Conservation (phyloP, 2,797 vertebrate species). For the Lacerta agilis region DNA sequence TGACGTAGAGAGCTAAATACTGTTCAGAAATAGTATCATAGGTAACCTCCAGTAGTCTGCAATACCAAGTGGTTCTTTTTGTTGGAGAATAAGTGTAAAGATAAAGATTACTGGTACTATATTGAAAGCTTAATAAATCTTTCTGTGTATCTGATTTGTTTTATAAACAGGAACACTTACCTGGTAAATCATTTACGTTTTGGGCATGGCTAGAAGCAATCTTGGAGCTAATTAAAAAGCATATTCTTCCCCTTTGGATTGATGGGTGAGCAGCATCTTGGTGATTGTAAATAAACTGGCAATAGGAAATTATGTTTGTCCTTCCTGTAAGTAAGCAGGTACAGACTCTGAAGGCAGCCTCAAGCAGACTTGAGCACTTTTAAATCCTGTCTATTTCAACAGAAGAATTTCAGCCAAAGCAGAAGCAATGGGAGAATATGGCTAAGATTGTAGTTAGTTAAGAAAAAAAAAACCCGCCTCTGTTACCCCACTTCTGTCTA, state of each 20-base stretch:
- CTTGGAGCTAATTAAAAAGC: constrained; percentile 96
- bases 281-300: background rate
- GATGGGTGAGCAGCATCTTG: constrained; percentile 85
- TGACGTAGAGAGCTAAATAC: background rate
- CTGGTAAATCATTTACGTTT: constrained; percentile 94
- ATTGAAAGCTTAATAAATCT: background rate
- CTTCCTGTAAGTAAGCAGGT: constrained; percentile 1
- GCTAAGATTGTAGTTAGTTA: background rate
- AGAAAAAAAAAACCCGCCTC: too few species aligned
- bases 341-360: background rate
- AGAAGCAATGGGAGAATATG: background rate
- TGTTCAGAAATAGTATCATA: background rate
- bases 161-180: constrained; percentile 88
- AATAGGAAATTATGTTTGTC: background rate
- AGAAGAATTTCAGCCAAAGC: background rate
- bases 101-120: background rate
- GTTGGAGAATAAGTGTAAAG: background rate
- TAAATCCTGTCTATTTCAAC: background rate
- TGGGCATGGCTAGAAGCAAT: constrained; percentile 98
- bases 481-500: background rate
- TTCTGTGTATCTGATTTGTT: background rate
- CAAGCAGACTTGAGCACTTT: background rate
- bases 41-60: background rate
- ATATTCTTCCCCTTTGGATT: constrained; percentile 95
- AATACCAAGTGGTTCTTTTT: background rate